These are phyloP conservation scores for Auanema sp. DNA, from an alignment of 2,888 invertebrate species.

Conservation along the genomic window DNA sequence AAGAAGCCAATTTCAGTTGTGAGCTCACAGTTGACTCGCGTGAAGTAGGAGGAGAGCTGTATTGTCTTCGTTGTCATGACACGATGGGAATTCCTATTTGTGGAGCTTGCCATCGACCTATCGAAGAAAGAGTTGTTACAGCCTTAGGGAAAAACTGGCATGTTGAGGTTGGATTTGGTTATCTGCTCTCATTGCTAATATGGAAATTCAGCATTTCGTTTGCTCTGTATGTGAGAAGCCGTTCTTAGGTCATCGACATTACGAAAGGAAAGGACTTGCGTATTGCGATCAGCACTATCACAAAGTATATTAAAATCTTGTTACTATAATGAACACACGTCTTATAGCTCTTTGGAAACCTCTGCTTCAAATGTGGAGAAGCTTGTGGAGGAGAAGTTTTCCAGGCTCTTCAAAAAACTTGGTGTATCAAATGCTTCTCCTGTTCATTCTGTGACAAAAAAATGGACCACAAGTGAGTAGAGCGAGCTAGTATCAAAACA, in stretches of 20 bases:
- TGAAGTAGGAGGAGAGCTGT: slow-evolving; percentile 86
- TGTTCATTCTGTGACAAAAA: slow-evolving; percentile 95
- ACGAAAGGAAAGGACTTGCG: slow-evolving; percentile 95
- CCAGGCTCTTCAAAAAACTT: slow-evolving; percentile 95
- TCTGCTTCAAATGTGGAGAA: slow-evolving; percentile 97
- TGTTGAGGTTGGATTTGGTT: slow-evolving; percentile 75
- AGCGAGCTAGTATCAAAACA: background rate
- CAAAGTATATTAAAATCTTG: slow-evolving; percentile 63
- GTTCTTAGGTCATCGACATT: slow-evolving; percentile 96
- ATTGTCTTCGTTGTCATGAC: slow-evolving; percentile 72
- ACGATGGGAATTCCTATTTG: slow-evolving; percentile 84
- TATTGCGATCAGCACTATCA: slow-evolving; percentile 99
- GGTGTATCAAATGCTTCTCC: slow-evolving; percentile 98
- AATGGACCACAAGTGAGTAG: slow-evolving; percentile 68
- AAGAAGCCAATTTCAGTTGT: too few species aligned
- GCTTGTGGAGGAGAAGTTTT: slow-evolving; percentile 91
- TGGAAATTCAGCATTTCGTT: slow-evolving; percentile 86
- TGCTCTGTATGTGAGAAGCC: slow-evolving; percentile 99
- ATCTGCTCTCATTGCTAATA: too few species aligned
- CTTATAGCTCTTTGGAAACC: slow-evolving; percentile 88
- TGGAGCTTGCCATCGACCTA: slow-evolving; percentile 96
- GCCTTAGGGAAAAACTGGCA: slow-evolving; percentile 98
- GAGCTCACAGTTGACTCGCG: slow-evolving; percentile 94
- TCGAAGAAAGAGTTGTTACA: slow-evolving; percentile 96
- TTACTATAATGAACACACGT: background rate